Evolutionary conservation across 2,797 vertebrate genomes (phyloP).

Genomic region (Ptychobarbus kaznakovi): DNA sequence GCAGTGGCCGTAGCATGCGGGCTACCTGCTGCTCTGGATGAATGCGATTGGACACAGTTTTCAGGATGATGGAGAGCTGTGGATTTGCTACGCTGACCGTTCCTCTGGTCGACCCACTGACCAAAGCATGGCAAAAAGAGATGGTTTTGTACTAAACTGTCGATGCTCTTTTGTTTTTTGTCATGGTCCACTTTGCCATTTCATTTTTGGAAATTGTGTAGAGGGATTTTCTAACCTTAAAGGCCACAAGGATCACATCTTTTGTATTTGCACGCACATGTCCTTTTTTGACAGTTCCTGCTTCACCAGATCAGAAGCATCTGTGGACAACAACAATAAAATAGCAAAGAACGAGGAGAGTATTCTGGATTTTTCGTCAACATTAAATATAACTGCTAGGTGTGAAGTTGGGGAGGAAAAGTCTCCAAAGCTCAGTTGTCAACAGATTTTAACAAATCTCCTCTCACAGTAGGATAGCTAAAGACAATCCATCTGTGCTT

Average conservation of each 20-base stretch:
- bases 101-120: conserved; percentile 66
- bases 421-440: neutral
- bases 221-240: conserved; percentile 30
- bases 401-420: neutral
- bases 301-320: neutral
- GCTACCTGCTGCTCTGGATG: conserved; percentile 95
- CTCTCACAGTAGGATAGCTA: conserved; percentile 11
- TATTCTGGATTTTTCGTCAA: neutral
- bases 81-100: conserved; percentile 83
- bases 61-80: conserved; percentile 88
- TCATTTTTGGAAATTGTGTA: conserved; percentile 38
- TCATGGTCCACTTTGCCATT: conserved; percentile 44
- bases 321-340: neutral
- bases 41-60: conserved; percentile 93
- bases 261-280: conserved; percentile 51
- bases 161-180: conserved; percentile 59
- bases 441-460: conserved; percentile 16
- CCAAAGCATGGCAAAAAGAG: conserved; percentile 66
- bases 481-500: conserved; percentile 42
- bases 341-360: neutral
- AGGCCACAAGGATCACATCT: conserved; percentile 38
- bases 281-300: conserved; percentile 4
- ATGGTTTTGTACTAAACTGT: conserved; percentile 59
- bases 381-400: neutral
- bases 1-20: conserved; percentile 79